phyloP scores from a whole-genome alignment of 2,888 invertebrate species.

The Drosophila cognata region DNA sequence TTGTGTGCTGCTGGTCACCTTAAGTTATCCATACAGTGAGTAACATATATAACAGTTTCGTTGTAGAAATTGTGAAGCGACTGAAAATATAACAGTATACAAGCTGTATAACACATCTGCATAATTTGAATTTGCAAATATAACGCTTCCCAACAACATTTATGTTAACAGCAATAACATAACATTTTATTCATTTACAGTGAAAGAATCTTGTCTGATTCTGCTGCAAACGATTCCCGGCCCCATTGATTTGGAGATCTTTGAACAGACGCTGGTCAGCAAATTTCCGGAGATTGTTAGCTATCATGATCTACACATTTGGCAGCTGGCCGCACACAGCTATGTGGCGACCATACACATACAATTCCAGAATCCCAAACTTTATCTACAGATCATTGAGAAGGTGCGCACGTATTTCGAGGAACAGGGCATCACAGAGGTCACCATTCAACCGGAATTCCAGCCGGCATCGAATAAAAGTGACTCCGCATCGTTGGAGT shows the following conservation, averaged over 20 bases:
- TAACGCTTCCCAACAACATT: neutral
- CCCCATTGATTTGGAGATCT: slow-evolving; percentile 91
- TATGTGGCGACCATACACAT: slow-evolving; percentile 94
- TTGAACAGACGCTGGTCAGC: slow-evolving; percentile 88
- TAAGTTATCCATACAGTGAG: slow-evolving; percentile 94
- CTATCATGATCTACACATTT: slow-evolving; percentile 95
- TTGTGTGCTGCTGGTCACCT: slow-evolving; percentile 88
- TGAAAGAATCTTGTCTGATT: slow-evolving; percentile 95
- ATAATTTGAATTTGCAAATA: neutral
- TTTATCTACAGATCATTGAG: slow-evolving; percentile 87
- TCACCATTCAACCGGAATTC: slow-evolving; percentile 96
- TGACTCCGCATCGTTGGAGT: slow-evolving; percentile 77
- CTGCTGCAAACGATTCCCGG: slow-evolving; percentile 96
- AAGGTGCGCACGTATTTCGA: slow-evolving; percentile 91
- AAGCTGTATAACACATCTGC: slow-evolving; percentile 1
- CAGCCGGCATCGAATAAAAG: slow-evolving; percentile 69
- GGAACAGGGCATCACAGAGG: slow-evolving; percentile 92
- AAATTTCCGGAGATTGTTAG: slow-evolving; percentile 90
- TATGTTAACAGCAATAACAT: slow-evolving; percentile 12
- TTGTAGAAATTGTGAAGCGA: neutral
- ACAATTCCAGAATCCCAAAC: slow-evolving; percentile 88
- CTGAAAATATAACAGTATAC: neutral
- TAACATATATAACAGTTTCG: slow-evolving; percentile 56
- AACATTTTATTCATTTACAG: slow-evolving; percentile 85
- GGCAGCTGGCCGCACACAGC: slow-evolving; percentile 92